Base-by-base conservation (phyloP, 1,140 invertebrate species). In the Rhizoglyphus robini region DNA sequence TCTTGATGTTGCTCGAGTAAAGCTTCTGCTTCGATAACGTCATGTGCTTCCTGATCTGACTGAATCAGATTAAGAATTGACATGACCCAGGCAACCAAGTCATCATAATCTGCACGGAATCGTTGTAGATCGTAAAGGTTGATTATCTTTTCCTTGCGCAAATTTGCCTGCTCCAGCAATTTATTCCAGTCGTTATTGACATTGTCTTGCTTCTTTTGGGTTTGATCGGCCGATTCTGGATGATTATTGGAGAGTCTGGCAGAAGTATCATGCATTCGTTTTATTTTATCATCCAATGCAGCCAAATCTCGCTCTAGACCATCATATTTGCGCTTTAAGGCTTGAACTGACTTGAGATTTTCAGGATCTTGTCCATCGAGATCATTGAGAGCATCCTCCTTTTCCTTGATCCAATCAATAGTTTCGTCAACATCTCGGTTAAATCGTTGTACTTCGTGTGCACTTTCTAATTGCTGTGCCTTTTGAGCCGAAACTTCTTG, bases 341-440 rank as follows among this genome's bases (percentile, higher is more conserved):
- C 92, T 77, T 99, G 94, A 15, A 99, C 96, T 73, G 90, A 94
- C 57, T 95, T 83, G 71, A 99, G 78, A 79, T 99, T 95, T 74
- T 92, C 88, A 30, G 95, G 95, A 82, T 18, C 96, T 95, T 74
- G 90, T 96, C 73, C 99, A 95, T 73, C 99, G 95, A 0, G 90
- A 90, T 90, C 93, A 0, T 92, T 94, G 20, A 96, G 90, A 3
- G 99, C 79, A 1, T 96, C 88, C 73, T 98, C 95, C 76, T 99
- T 99, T 78, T 99, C 96, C 34, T 88, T 88, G 69, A 99, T 97
- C 96, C 96, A 99, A 18, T 92, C 89, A 74, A 98, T 91, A 2
- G 95, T 97, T 76, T 99, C 96, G 76, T 99, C 94, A 4, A 94
- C 93, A 79, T 99, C 96, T 57, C 95, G 85, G 77, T 99, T 98